A percentile compares a stretch with the other conserved stretches of the same genome.
Conservation (phyloP, 2,888 invertebrate species). For the Serrognathus titanus region DNA sequence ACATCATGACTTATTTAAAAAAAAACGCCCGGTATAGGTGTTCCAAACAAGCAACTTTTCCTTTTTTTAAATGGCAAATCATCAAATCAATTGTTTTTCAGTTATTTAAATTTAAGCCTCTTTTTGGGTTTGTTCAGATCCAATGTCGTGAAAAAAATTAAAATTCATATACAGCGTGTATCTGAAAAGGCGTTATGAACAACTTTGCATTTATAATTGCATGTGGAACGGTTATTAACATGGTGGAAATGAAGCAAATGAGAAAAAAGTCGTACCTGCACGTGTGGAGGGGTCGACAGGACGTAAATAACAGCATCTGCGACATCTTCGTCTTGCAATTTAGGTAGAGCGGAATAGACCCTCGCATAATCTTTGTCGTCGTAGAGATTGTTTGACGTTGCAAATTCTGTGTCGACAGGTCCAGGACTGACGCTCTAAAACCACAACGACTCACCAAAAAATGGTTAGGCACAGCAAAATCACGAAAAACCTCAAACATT, state of each 20-base stretch:
- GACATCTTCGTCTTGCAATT: conserved; percentile 35
- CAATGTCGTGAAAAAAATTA: too few species aligned
- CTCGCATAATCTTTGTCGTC: conserved; percentile 7
- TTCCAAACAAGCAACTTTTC: too few species aligned
- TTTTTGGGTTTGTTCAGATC: too few species aligned
- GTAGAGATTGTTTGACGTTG: conserved; percentile 3
- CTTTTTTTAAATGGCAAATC: too few species aligned
- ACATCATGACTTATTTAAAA: too few species aligned
- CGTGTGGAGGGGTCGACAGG: conserved; percentile 39
- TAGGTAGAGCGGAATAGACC: conserved; percentile 20
- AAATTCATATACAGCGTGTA: too few species aligned
- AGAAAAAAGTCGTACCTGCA: conserved; percentile 36
- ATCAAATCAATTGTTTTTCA: too few species aligned
- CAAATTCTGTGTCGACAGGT: conserved; percentile 29
- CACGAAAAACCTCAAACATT: not conserved
- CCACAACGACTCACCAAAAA: not conserved
- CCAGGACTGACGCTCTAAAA: conserved; percentile 35
- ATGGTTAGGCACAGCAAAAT: not conserved
- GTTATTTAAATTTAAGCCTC: too few species aligned
- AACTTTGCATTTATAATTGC: not conserved
- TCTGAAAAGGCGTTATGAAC: not conserved
- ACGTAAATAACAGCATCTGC: conserved; percentile 40
- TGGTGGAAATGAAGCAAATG: not conserved
- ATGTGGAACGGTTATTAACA: not conserved
- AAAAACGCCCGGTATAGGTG: too few species aligned